These are phyloP conservation scores for Potamilus streckersoni DNA, from an alignment of 1,140 invertebrate genomes.

Conservation along the genomic window DNA sequence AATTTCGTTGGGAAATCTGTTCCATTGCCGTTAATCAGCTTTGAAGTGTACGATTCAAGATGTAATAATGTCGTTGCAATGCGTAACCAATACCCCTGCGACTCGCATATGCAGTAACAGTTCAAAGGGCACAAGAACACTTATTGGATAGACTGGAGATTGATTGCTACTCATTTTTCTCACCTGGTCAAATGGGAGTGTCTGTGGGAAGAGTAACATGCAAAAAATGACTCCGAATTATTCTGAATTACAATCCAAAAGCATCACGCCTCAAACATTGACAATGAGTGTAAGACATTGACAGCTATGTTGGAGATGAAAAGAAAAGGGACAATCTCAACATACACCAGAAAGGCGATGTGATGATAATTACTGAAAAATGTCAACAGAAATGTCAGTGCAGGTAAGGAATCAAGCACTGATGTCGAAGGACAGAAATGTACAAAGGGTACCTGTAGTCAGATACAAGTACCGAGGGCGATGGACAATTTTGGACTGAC, in stretches of 20 bases:
- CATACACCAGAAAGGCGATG: no score
- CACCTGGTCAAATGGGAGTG: conserved; percentile 10
- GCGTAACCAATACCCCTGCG: conserved; percentile 15
- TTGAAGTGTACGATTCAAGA: conserved; percentile 20
- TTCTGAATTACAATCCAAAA: conserved; percentile 8
- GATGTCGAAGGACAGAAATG: no score
- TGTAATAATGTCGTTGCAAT: conserved; percentile 13
- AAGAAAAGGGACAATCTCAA: neutral
- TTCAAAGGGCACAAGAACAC: conserved; percentile 4
- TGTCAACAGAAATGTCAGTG: no score
- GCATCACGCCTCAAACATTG: conserved; percentile 1
- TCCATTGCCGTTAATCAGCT: neutral
- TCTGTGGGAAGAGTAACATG: conserved; percentile 9
- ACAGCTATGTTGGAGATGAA: neutral
- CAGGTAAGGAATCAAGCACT: no score
- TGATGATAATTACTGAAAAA: no score
- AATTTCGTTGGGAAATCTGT: no score
- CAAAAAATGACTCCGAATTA: neutral
- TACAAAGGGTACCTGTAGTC: no score
- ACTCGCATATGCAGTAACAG: conserved; percentile 25
- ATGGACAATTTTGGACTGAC: no score
- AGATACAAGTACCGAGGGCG: no score
- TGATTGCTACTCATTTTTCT: conserved; percentile 31
- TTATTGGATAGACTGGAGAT: conserved; percentile 22
- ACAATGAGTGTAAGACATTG: neutral